Evolutionary conservation across 2,797 vertebrate species (phyloP), one percentile per base, ranked within the genome.

Genomic region (Malacoctenus gilli): DNA sequence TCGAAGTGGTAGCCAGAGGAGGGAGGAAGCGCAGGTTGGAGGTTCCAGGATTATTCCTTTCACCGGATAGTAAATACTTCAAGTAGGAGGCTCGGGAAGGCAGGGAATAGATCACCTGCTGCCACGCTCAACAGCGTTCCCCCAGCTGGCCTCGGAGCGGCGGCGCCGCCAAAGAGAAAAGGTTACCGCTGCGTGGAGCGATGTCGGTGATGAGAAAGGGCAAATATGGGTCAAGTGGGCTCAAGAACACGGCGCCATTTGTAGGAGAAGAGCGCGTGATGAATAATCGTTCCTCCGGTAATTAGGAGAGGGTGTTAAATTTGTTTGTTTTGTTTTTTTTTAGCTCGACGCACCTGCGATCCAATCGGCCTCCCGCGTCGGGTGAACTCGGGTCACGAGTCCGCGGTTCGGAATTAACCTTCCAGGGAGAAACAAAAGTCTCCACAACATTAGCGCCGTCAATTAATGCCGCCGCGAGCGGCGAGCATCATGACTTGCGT

Each of bases 61-160:
- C 71, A 53, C 72, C 61, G 68, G 60, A 65, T 65, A 71, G 79
- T 84, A 80, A 86, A 86, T 75, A 79, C 78, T 77, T 80, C 63
- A 80, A 77, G 66, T 60, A 80, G 75, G 66, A 51, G 41, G 72
- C 70, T 86, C 70, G 51, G 49, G 20, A n/a, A 68, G 55, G 62
- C 47, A 59, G 55, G 80, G 68, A 70, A 75, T 77, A 70, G 68
- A 69, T 82, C 69, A 77, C 70, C 78, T 60, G 71, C 72, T 65
- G 76, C 72, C 57, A 48, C 68, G 54, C 57, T 60, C 49, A 56
- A 30, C 51, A 55, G 15, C 52, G 13, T 60, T 70, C 42, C 46
- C 73, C 59, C 21, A 14, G 65, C 58, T 22, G 55, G 43, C 31
- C 53, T 12, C n/a, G 3, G 3, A 68, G 49, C 47, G 30, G 31